These are phyloP conservation scores for Brienomyrus longianalis DNA, from an alignment of 2,113 vertebrate species.

Conservation along the genomic window DNA sequence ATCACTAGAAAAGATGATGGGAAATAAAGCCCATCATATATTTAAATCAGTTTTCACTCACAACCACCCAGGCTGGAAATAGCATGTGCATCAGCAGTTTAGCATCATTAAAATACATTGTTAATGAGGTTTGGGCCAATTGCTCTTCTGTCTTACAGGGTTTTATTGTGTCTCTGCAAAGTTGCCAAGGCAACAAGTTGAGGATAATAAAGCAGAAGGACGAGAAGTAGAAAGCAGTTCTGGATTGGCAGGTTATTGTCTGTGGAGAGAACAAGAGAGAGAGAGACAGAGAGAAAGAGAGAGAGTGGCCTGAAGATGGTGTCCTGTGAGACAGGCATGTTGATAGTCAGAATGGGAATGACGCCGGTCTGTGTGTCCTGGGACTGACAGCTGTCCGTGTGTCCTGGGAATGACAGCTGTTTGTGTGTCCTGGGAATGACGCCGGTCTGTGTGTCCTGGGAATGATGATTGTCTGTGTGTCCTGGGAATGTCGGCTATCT, in stretches of 20 bases:
- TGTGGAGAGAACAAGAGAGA: background rate
- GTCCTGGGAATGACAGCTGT: too few relatives aligned
- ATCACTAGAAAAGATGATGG: background rate
- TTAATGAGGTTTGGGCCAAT: slow-evolving; percentile 20
- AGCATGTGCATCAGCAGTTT: background rate
- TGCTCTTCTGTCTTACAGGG: slow-evolving; percentile 6
- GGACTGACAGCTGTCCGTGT: too few relatives aligned
- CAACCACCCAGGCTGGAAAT: background rate
- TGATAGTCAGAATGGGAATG: background rate
- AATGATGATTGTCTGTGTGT: too few relatives aligned
- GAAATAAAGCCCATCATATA: background rate
- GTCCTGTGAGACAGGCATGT: background rate
- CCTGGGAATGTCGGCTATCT: too few relatives aligned
- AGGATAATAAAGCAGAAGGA: slow-evolving; percentile 5
- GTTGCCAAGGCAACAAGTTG: slow-evolving; percentile 36
- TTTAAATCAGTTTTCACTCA: background rate
- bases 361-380: too few relatives aligned
- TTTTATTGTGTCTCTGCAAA: slow-evolving; percentile 19
- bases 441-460: too few relatives aligned
- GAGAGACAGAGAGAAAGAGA: background rate
- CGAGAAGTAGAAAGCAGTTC: background rate
- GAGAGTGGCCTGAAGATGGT: background rate
- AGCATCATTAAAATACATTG: slow-evolving; percentile 11
- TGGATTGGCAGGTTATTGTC: background rate
- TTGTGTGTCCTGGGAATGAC: too few relatives aligned